Base-by-base conservation (phyloP, 2,888 invertebrate genomes). In the Meteorus colon region DNA sequence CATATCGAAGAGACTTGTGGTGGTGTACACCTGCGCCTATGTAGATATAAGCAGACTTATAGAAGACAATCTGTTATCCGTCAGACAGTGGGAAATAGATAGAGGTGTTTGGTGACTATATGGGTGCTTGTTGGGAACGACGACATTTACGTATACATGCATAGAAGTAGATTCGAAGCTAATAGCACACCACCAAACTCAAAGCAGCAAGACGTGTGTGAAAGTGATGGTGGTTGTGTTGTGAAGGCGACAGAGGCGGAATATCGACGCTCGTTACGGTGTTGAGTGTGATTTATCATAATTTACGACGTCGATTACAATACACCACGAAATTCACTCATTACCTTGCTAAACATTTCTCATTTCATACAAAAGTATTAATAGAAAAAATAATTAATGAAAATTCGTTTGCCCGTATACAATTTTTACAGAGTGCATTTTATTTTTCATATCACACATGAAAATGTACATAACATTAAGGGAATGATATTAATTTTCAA, bases 1-100 rank as follows among this genome's bases (percentile, higher is more conserved):
- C 19, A 55, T 10, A 55, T 19, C 4, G n/a, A 55, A 55, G 55
- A 55, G 55, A 19, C 19, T 55, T 19, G 55, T 19, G 19, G 19
- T 55, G 10, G 55, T 19, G 4, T 55, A 75, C 66, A 62, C 73
- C 66, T 51, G 60, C 69, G 75, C 66, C 69, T 77, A 75, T 19
- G 48, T 55, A 19, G 4, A 41, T 72, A 75, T 74, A 72, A 72
- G 68, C 8, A 48, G 70, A 75, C 70, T 78, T 78, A 73, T 68
- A 51, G 55, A 62, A 41, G 68, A 75, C 78, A 76, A 78, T 78
- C 71, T 71, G 74, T 78, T 76, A 76, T 74, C 67, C 70, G 70
- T 67, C 60, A 67, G 75, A 74, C 76, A 71, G 55, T 8, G 74
- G 67, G 63, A 74, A 78, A 76, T 71, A 63, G 78, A 78, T 78